Base-by-base conservation (phyloP, 2,888 invertebrate species). In the Melanotus villosus region DNA sequence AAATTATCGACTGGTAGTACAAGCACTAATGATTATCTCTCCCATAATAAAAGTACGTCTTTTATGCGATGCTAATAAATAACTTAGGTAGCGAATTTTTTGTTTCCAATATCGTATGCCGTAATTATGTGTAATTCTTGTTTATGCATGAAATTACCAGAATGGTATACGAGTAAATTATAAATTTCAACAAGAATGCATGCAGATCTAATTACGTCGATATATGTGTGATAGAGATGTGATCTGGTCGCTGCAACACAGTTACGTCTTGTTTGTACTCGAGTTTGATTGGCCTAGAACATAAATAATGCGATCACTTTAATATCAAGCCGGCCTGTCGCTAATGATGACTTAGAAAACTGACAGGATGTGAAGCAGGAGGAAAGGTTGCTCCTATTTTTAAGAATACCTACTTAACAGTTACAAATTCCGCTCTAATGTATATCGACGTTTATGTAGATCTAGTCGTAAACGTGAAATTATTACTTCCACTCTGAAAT, bases 181-280 rank as follows among this genome's bases (percentile, higher is more conserved):
- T 47, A 60, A 65, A 63, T 52, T 50, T 52, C 36, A 52, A 63
- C 21, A 63, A 38, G 50, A 52, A 63, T 52, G 56, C 56, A 65
- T 56, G 54, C 43, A 65, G 65, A 65, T 65, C 65, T 65, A 65
- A 65, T 65, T 65, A 65, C 65, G 45, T 10, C 23, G 47, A 52
- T 47, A 43, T 47, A 43, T 47, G 68, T 68, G 57, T 23, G 62
- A 68, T 71, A 65, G 57, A 68, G 64, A 68, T 71, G 66, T 68
- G 67, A 68, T 52, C 64, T 62, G 74, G 71, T 32, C 59, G 50
- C 34, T 52, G 30, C 67, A 73, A 71, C 71, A 68, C 74, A 71
- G 72, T 74, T 71, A 69, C 43, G 45, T 71, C 72, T 65, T 70
- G 75, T 73, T 71, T 47, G 64, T 62, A 72, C 68, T 75, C 70